Percentiles rank a stretch among this genome's conserved stretches.
These are phyloP conservation scores for Nansenia antarctica DNA, from an alignment of 2,113 vertebrate species.

Conservation along the genomic window DNA sequence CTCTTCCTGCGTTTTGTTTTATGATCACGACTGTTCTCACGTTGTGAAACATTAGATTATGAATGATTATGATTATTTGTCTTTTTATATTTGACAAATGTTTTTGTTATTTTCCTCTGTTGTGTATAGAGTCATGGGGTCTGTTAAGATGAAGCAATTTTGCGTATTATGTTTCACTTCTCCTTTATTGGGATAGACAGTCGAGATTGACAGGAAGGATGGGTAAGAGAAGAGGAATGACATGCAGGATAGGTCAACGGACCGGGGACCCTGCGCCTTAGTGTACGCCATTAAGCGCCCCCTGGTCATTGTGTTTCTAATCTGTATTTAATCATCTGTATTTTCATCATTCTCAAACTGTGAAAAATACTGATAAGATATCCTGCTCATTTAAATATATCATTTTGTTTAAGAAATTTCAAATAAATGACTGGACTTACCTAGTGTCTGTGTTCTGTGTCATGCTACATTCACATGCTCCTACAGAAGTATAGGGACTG, in stretches of 20 bases:
- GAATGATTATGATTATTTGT: constrained; percentile 18
- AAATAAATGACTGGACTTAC: constrained; percentile 43
- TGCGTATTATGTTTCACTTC: no score
- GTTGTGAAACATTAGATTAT: constrained; percentile 13
- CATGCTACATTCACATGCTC: neutral
- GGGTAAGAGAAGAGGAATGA: no score
- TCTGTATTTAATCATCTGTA: neutral
- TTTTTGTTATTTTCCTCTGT: no score
- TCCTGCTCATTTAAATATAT: constrained; percentile 39
- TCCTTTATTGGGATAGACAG: no score
- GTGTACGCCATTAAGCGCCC: no score
- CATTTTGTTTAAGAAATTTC: constrained; percentile 37
- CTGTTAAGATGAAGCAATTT: neutral
- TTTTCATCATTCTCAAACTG: constrained; percentile 6
- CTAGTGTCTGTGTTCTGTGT: neutral
- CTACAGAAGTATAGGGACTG: neutral
- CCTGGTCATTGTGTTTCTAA: neutral
- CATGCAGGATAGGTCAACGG: no score
- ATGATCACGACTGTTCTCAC: neutral
- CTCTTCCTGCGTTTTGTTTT: neutral
- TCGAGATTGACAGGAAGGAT: no score
- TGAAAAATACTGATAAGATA: constrained; percentile 11
- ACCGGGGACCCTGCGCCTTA: no score
- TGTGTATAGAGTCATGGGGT: no score
- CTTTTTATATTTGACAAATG: constrained; percentile 30